Evolutionary conservation across 2,888 invertebrate genomes (phyloP).

Genomic region (Mantis religiosa): DNA sequence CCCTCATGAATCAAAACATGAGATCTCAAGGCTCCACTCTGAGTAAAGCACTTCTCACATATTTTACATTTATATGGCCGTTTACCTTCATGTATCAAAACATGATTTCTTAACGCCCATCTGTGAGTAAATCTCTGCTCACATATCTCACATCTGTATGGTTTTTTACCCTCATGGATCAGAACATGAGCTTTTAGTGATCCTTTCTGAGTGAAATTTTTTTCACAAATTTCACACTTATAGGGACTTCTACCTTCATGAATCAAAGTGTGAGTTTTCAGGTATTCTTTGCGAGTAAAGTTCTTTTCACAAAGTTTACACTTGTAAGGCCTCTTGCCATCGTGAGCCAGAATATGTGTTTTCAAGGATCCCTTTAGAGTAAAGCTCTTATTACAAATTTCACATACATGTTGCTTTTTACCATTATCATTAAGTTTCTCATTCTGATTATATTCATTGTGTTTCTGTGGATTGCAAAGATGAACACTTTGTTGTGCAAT

Average conservation of each 20-base stretch:
- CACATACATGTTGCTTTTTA: not conserved
- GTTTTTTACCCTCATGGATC: not conserved
- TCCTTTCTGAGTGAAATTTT: not conserved
- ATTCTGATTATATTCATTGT: too few species aligned
- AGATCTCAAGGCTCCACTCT: not conserved
- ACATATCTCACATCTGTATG: not conserved
- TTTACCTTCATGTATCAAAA: not conserved
- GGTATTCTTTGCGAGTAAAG: not conserved
- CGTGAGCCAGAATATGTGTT: not conserved
- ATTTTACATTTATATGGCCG: not conserved
- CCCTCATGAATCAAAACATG: not conserved
- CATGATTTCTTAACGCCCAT: not conserved
- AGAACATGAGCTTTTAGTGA: not conserved
- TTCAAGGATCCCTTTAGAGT: not conserved
- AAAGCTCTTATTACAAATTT: not conserved
- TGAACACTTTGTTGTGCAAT: too few species aligned
- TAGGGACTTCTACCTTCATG: not conserved
- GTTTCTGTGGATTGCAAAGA: too few species aligned
- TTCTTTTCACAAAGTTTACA: not conserved
- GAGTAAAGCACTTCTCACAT: not conserved
- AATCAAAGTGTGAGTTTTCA: not conserved
- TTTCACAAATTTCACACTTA: not conserved
- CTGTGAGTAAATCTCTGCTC: not conserved
- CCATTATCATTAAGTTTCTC: not conserved
- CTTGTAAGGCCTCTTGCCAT: not conserved